These are phyloP conservation scores for Eclectus roratus DNA, from an alignment of 2,113 vertebrate species.

Conservation along the genomic window DNA sequence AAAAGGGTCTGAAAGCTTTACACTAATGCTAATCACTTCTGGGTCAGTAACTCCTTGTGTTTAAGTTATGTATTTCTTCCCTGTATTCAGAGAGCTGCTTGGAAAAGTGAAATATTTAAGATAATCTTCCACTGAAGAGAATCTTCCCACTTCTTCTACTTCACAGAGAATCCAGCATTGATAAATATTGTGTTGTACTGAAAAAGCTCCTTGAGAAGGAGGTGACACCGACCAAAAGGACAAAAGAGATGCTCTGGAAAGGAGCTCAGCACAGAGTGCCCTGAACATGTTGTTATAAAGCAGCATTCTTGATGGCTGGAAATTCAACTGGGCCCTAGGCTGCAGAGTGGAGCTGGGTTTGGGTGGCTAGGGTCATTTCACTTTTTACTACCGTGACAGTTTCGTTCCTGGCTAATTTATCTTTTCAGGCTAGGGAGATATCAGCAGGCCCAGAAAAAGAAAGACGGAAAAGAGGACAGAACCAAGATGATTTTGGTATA, in stretches of 20 bases:
- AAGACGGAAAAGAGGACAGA: neutral
- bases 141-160: neutral
- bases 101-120: slow-evolving; percentile 51
- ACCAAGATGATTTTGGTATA: neutral
- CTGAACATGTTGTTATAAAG: neutral
- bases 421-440: neutral
- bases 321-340: neutral
- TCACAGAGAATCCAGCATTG: slow-evolving; percentile 13
- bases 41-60: slow-evolving; percentile 63
- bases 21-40: slow-evolving; percentile 67
- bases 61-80: slow-evolving; percentile 51
- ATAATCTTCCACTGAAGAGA: slow-evolving; percentile 34
- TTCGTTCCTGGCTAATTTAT: neutral
- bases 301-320: neutral
- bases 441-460: neutral
- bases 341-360: neutral
- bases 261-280: neutral
- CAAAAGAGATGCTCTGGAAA: slow-evolving; percentile 5
- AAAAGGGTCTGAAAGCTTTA: slow-evolving; percentile 59
- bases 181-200: slow-evolving; percentile 16
- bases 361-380: neutral
- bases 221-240: neutral
- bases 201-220: slow-evolving; percentile 23
- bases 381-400: neutral
- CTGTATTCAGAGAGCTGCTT: slow-evolving; percentile 36